A percentile compares a stretch with the other conserved stretches of the same genome.
Conservation (phyloP, 2,888 invertebrate species). For the Brenthis hecate region DNA sequence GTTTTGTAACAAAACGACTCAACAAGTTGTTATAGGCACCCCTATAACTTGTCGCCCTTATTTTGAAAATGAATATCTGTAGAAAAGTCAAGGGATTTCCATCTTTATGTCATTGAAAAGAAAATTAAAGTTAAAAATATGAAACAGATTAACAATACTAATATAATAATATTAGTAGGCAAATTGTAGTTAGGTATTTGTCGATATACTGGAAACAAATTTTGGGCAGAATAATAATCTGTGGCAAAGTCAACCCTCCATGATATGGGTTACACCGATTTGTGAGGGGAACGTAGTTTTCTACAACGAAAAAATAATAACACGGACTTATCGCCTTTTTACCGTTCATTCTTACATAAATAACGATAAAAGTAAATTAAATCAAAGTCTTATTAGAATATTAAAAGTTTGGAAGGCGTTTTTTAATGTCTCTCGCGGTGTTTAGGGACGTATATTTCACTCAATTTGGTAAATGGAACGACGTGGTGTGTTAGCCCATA, state of each 20-base stretch:
- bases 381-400: slow-evolving; percentile 81
- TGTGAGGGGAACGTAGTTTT: slow-evolving; percentile 59
- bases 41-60: slow-evolving; percentile 54
- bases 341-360: slow-evolving; percentile 76
- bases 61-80: slow-evolving; percentile 31
- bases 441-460: slow-evolving; percentile 78
- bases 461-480: slow-evolving; percentile 79
- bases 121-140: slow-evolving; percentile 10
- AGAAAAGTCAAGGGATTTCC: slow-evolving; percentile 21
- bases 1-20: slow-evolving; percentile 61
- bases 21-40: slow-evolving; percentile 66
- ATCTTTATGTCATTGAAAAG: slow-evolving; percentile 28
- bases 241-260: slow-evolving; percentile 53
- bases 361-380: slow-evolving; percentile 82
- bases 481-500: slow-evolving; percentile 55
- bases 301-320: slow-evolving; percentile 62
- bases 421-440: slow-evolving; percentile 77
- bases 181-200: slow-evolving; percentile 25
- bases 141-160: slow-evolving; percentile 29
- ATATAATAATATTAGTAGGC: too few species aligned
- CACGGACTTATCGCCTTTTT: slow-evolving; percentile 75
- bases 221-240: slow-evolving; percentile 42
- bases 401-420: slow-evolving; percentile 78
- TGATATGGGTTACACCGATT: slow-evolving; percentile 44
- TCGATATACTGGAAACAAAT: slow-evolving; percentile 8